Base-by-base conservation (phyloP, 2,797 vertebrate species). In the Ambastaia sidthimunki region DNA sequence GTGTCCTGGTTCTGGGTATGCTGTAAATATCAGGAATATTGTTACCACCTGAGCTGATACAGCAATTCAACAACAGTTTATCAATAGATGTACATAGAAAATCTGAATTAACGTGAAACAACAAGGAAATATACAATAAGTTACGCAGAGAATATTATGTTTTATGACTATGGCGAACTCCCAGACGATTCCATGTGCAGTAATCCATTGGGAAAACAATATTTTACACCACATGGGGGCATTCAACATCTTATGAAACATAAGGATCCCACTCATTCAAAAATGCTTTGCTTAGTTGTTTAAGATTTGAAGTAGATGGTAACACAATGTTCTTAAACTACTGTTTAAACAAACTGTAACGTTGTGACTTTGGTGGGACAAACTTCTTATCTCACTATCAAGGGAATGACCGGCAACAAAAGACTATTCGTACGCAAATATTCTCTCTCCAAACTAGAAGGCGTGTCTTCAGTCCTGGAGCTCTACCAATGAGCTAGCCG, bases 401-500 rank as follows among this genome's bases (percentile, higher is more conserved):
- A 10, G 41, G 52, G 37, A 47, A n/a, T 6, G 31, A 28, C 10
- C 66, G 47, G 19, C 55, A 54, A 75, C 48, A 60, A 76, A 74
- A 41, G 48, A 12, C 47, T 25, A 1, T 47, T 54, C 15, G 34
- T 16, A 55, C 44, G 3, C 23, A 34, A 65, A 65, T 31, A 25
- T 66, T 48, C 80, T 54, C 15, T 54, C 7, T 15, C 7, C 21
- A 16, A 44, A 50, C 31, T 62, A 28, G 86, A 23, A 85, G 86
- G 88, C 86, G 88, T 74, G n/a, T 50, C 60, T 37, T 23, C n/a
- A 47, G 18, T 1, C 31, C n/a, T 21, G 9, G 0, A 13, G 2
- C 16, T 3, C 47, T 21, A 74, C 92, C 92, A 93, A 92, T 93
- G 65, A 71, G 0, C 6, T 7, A 2, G 7, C 66, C 1, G 73